phyloP scores from a whole-genome alignment of 2,888 invertebrate genomes.

The Heliconius hortense region DNA sequence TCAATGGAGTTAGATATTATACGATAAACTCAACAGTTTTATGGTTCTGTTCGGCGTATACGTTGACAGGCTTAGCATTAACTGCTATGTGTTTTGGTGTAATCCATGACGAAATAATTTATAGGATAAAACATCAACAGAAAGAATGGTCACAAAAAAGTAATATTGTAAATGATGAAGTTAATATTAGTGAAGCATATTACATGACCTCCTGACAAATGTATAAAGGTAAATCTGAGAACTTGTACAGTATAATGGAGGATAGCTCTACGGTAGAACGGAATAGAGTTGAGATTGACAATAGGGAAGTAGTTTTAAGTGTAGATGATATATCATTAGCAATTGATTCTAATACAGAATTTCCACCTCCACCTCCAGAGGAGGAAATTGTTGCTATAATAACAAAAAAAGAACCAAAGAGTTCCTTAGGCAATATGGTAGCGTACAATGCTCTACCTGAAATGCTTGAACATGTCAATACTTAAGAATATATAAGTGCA shows the following conservation, averaged over 20 bases:
- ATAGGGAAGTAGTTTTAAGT: slow-evolving; percentile 77
- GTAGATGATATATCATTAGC: slow-evolving; percentile 75
- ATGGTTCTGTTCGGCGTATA: slow-evolving; percentile 95
- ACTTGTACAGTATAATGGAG: slow-evolving; percentile 82
- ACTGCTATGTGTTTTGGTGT: slow-evolving; percentile 96
- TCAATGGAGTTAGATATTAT: slow-evolving; percentile 78
- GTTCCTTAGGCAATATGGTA: slow-evolving; percentile 75
- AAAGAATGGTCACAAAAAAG: slow-evolving; percentile 84
- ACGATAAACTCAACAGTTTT: slow-evolving; percentile 86
- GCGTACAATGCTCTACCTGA: slow-evolving; percentile 78
- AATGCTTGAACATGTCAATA: slow-evolving; percentile 76
- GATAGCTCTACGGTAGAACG: slow-evolving; percentile 72
- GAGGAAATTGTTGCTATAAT: slow-evolving; percentile 79
- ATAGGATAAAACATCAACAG: slow-evolving; percentile 88
- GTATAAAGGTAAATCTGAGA: slow-evolving; percentile 80
- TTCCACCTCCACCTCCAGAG: slow-evolving; percentile 70
- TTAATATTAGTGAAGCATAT: slow-evolving; percentile 84
- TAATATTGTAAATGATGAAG: slow-evolving; percentile 85
- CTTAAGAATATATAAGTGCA: slow-evolving; percentile 44
- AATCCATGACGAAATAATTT: slow-evolving; percentile 93
- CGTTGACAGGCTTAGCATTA: slow-evolving; percentile 92
- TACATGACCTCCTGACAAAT: slow-evolving; percentile 89
- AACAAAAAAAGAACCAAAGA: slow-evolving; percentile 77
- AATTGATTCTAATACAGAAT: slow-evolving; percentile 62
- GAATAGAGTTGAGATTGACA: slow-evolving; percentile 75